A percentile compares a stretch with the other conserved stretches of the same genome.
Evolutionary conservation across 2,113 vertebrate species (phyloP).

Genomic region (Ochotona curzoniae): DNA sequence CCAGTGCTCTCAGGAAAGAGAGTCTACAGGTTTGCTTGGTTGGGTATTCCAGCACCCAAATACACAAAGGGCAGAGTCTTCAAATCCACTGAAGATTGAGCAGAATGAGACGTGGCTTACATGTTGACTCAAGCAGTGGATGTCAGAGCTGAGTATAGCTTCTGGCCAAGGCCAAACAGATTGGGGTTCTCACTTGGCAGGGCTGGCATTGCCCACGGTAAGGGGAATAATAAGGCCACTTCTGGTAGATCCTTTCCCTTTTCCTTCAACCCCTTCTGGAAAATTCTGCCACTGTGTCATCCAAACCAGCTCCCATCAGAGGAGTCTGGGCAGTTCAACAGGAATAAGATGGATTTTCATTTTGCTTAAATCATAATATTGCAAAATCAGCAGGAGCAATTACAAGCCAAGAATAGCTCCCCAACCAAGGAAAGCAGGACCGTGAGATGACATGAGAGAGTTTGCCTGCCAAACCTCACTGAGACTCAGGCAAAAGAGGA

Average conservation of each 20-base stretch:
- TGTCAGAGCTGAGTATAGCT: not conserved
- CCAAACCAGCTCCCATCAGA: slow-evolving; percentile 5
- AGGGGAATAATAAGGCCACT: not conserved
- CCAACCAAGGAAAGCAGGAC: not conserved
- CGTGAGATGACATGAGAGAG: not conserved
- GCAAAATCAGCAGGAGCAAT: slow-evolving; percentile 49
- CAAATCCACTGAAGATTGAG: not conserved
- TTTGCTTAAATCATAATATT: slow-evolving; percentile 43
- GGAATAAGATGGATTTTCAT: slow-evolving; percentile 11
- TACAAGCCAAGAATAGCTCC: slow-evolving; percentile 19
- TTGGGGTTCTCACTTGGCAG: not conserved
- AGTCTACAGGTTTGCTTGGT: not conserved
- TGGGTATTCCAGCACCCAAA: not conserved
- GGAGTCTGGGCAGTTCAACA: not conserved
- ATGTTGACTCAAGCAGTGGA: not conserved
- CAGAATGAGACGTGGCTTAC: not conserved
- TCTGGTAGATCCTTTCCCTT: not conserved
- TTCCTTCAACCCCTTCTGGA: not conserved
- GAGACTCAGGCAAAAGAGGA: not conserved
- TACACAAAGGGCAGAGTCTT: not conserved
- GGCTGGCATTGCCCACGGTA: rapidly evolving
- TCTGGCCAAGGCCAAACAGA: no score
- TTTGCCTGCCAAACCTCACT: not conserved
- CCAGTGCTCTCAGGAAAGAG: not conserved
- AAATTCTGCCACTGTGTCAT: not conserved